Base-by-base conservation (phyloP, 1,140 invertebrate genomes). In the Brachionus rubens region DNA sequence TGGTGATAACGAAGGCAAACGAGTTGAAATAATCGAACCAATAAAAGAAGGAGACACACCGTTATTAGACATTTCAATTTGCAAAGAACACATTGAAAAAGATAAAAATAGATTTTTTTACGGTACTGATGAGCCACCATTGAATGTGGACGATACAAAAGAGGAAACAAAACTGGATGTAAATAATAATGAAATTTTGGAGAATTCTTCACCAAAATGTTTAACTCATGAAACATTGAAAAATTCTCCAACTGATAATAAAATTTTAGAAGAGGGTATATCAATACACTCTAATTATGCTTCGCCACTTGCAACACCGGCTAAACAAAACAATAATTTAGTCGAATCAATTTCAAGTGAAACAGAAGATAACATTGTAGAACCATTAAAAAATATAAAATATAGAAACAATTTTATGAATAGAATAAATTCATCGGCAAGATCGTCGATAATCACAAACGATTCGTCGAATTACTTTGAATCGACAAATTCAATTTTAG, bases 101-200 rank as follows among this genome's bases (percentile, higher is more conserved):
- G 59, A 65, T 12, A 65, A 41, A 36, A 65, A 65, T 14, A 65
- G 3, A 46, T 65, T 65, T 65, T 65, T 65, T 65, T 65, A 43
- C 21, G 59, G 59, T 41, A 46, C n/a, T 14, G 59, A 65, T 24
- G 24, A 41, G 21, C 59, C 33, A 1, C 36, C 33, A 14, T 19
- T 43, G 3, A 7, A 65, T 10, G 4, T 5, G 19, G 40, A 3
- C 16, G 3, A 21, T 21, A 21, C 21, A 26, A 14, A 26, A 24
- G 7, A 30, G 9, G 59, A 43, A 43, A 26, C 6, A 36, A 9
- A 36, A 36, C 9, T 9, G 9, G 33, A 36, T 36, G 3, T 9
- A 3, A 5, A 36, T 36, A 36, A 36, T 36, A 36, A 36, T 5
- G 33, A 36, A 5, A 9, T n/a, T n/a, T n/a, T n/a, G n/a, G n/a